Evolutionary conservation across 2,888 invertebrate species (phyloP).

Genomic region (Caenorhabditis afra): DNA sequence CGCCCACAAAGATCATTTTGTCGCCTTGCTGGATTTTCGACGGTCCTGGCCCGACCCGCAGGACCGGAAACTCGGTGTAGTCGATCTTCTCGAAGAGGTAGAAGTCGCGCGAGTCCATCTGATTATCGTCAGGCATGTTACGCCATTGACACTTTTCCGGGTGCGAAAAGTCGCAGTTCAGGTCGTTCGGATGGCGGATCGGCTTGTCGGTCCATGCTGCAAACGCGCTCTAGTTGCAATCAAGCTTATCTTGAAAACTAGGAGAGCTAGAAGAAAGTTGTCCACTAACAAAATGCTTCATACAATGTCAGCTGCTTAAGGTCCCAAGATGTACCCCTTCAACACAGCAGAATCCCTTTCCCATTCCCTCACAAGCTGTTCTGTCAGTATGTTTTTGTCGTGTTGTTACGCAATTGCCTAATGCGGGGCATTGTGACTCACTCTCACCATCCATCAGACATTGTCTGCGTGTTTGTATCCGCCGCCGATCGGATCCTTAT

Average conservation of each 20-base stretch:
- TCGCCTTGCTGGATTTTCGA: slow-evolving; percentile 76
- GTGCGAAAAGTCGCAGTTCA: slow-evolving; percentile 77
- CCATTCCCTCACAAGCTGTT: background rate
- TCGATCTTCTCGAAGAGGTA: slow-evolving; percentile 79
- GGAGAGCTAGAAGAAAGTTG: too few species aligned
- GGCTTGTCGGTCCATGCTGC: slow-evolving; percentile 59
- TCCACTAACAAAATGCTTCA: too few species aligned
- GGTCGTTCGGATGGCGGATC: slow-evolving; percentile 73
- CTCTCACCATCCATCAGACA: too few species aligned
- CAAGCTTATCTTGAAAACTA: too few species aligned
- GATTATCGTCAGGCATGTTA: slow-evolving; percentile 68
- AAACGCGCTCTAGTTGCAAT: slow-evolving; percentile 19
- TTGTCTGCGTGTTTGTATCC: too few species aligned
- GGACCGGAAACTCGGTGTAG: slow-evolving; percentile 77
- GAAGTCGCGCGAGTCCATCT: slow-evolving; percentile 70
- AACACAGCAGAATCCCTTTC: too few species aligned
- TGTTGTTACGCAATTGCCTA: background rate
- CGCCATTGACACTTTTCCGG: slow-evolving; percentile 77
- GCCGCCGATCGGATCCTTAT: too few species aligned
- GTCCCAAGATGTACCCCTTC: too few species aligned
- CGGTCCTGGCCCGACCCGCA: slow-evolving; percentile 78
- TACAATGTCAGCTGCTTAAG: too few species aligned
- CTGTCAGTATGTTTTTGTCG: background rate
- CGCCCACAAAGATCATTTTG: slow-evolving; percentile 70
- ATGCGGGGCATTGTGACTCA: too few species aligned